A percentile compares a stretch with the other conserved stretches of the same genome.
These are phyloP conservation scores for Euplexia lucipara DNA, from an alignment of 2,888 invertebrate species.

Conservation along the genomic window DNA sequence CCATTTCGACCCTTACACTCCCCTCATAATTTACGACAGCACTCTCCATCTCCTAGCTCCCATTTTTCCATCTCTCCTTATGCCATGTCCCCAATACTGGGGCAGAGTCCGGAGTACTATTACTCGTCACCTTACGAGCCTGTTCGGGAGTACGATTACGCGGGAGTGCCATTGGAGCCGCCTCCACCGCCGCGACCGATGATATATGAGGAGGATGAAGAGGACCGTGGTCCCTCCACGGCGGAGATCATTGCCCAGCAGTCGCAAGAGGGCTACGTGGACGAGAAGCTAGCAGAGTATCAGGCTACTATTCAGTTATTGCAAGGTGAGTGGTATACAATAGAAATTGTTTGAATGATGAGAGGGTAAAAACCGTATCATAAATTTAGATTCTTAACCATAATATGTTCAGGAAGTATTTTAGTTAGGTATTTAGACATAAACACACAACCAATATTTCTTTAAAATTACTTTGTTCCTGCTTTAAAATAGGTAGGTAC, in stretches of 20 bases:
- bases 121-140: constrained; percentile 91
- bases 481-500: not conserved
- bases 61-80: constrained; percentile 89
- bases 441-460: too few species aligned
- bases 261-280: constrained; percentile 98
- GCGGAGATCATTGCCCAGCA: constrained; percentile 98
- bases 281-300: constrained; percentile 98
- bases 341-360: not conserved
- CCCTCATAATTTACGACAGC: constrained; percentile 85
- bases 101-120: constrained; percentile 91
- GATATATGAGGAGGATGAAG: constrained; percentile 92
- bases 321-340: constrained; percentile 92
- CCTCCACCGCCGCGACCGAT: constrained; percentile 93
- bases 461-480: not conserved
- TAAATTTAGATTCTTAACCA: not conserved
- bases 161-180: constrained; percentile 95
- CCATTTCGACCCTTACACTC: constrained; percentile 88
- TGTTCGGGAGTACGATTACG: constrained; percentile 93
- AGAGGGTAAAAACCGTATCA: not conserved
- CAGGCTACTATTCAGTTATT: constrained; percentile 97
- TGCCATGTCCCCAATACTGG: constrained; percentile 91
- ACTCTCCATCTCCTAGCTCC: constrained; percentile 87
- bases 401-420: not conserved
- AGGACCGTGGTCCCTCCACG: constrained; percentile 95
- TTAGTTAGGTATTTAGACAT: too few species aligned